A percentile compares a stretch with the other conserved stretches of the same genome.
Conservation (phyloP, 37 sponge, comb jelly and placozoan species). For the Oscarella lobularis region DNA sequence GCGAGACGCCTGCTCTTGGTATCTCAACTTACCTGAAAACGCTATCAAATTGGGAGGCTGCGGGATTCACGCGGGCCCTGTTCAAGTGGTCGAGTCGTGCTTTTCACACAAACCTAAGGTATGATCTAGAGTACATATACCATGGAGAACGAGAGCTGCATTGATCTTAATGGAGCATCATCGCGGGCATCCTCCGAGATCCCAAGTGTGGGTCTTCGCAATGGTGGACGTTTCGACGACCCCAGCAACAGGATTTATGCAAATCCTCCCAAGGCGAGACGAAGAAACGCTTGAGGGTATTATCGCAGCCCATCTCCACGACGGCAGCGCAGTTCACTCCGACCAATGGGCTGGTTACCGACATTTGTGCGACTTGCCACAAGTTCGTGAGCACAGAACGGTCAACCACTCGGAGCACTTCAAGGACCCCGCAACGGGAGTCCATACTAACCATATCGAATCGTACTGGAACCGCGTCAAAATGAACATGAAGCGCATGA, state of each 20-base stretch:
- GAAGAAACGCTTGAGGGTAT: conserved; percentile 6
- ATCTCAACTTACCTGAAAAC: neutral
- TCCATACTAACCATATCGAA: conserved; percentile 10
- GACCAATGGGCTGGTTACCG: conserved; percentile 9
- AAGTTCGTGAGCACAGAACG: neutral
- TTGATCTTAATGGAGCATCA: neutral
- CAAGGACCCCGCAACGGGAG: conserved; percentile 6
- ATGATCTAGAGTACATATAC: too few species aligned
- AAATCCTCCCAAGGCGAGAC: neutral
- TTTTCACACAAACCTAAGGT: conserved; percentile 16
- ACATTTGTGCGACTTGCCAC: neutral
- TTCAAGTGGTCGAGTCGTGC: conserved; percentile 11
- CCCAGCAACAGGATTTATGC: conserved; percentile 10
- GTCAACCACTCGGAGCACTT: conserved; percentile 11
- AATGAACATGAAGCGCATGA: conserved; percentile 6
- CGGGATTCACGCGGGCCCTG: neutral
- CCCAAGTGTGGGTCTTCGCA: conserved; percentile 5
- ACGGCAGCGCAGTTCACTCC: conserved; percentile 4
- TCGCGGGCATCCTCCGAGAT: neutral
- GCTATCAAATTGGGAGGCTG: neutral
- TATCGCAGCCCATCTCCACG: conserved; percentile 5
- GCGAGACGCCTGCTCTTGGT: neutral
- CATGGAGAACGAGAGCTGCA: too few species aligned
- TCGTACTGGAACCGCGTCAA: conserved; percentile 14
- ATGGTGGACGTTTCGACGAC: conserved; percentile 1